Evolutionary conservation across 35 echinoderm and acorn worm genomes (phyloP).

Genomic region (Anneissia japonica): DNA sequence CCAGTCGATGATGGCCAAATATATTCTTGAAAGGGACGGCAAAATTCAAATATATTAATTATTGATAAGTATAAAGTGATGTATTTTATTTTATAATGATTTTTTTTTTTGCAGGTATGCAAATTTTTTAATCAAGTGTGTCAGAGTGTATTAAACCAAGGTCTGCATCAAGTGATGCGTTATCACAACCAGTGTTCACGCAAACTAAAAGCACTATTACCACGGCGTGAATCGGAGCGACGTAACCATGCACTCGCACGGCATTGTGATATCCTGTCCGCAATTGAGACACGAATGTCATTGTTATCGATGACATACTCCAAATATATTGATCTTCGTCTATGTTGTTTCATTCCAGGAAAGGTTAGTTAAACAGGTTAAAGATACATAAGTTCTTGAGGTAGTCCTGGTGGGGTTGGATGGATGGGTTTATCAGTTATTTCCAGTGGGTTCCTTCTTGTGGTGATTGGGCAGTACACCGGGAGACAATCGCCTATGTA

Average conservation of each 20-base stretch:
- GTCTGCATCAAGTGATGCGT: slow-evolving; percentile 59
- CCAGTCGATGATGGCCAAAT: no score
- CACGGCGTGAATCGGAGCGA: slow-evolving; percentile 81
- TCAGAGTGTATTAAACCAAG: slow-evolving; percentile 77
- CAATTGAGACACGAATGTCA: slow-evolving; percentile 90
- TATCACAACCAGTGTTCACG: slow-evolving; percentile 63
- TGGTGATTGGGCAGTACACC: no score
- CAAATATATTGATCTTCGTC: slow-evolving; percentile 79
- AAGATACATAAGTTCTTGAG: not conserved
- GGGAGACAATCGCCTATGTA: no score
- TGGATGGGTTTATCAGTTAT: no score
- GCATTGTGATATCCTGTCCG: slow-evolving; percentile 91
- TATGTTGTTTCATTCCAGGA: slow-evolving; percentile 97
- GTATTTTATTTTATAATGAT: not conserved
- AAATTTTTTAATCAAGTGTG: slow-evolving; percentile 65
- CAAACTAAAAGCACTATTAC: slow-evolving; percentile 76
- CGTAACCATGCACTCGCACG: slow-evolving; percentile 74
- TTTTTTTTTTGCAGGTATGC: slow-evolving; percentile 51
- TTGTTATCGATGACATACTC: slow-evolving; percentile 91
- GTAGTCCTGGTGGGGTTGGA: not conserved
- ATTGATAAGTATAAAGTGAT: no score
- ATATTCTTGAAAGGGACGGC: no score
- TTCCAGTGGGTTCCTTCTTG: no score
- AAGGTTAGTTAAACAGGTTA: slow-evolving; percentile 52
- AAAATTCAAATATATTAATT: no score